Evolutionary conservation across 2,888 invertebrate genomes (phyloP).

Genomic region (Xestoiulus laeticollis): DNA sequence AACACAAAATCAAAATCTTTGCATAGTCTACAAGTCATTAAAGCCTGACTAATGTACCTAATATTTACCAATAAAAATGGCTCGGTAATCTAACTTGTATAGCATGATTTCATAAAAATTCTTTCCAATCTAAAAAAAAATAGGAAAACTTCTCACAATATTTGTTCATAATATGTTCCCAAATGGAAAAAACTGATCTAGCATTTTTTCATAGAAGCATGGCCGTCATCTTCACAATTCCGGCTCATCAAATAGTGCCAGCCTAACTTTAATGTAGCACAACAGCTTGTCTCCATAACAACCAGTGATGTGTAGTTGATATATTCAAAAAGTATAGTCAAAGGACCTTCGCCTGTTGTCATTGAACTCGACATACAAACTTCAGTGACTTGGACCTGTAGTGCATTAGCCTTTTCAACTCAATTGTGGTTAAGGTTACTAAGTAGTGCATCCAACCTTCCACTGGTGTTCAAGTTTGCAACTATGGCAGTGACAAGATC

Average conservation of each 20-base stretch:
- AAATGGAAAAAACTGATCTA: not conserved
- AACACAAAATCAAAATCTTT: too few species aligned
- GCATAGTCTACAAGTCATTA: too few species aligned
- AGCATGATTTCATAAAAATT: too few species aligned
- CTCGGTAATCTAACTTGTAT: too few species aligned
- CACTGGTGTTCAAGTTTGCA: not conserved
- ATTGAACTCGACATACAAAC: not conserved
- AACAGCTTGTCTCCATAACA: not conserved
- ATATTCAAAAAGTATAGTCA: not conserved
- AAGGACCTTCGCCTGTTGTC: not conserved
- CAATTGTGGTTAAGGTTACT: slow-evolving; percentile 2
- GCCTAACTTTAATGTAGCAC: not conserved
- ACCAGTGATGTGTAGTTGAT: not conserved
- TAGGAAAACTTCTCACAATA: too few species aligned
- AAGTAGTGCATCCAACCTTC: not conserved
- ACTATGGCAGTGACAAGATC: not conserved
- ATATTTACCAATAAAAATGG: too few species aligned
- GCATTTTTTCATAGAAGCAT: not conserved
- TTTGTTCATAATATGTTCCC: not conserved
- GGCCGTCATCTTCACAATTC: not conserved
- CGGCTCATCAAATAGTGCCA: not conserved
- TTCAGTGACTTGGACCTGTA: not conserved
- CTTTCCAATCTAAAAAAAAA: too few species aligned
- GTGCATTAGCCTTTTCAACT: not conserved
- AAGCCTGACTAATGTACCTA: too few species aligned